Evolutionary conservation across 2,888 invertebrate species (phyloP), one percentile per base, ranked within the genome.

Genomic region (Dasypogon diadema): DNA sequence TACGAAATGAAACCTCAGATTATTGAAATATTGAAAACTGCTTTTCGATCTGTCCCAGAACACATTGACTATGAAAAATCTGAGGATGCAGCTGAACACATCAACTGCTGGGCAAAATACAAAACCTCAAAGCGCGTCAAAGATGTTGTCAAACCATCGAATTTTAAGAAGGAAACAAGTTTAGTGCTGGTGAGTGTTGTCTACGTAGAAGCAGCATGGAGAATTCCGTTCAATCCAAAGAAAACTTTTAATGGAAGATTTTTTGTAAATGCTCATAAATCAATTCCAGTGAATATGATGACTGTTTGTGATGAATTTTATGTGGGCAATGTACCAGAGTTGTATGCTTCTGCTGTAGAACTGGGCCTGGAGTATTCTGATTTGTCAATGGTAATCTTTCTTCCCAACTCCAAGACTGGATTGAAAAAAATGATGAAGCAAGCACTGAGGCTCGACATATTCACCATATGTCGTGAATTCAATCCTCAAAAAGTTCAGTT

Each of bases 71-170:
- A 93, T 80, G 79, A 42, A 0, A 77, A 88, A 14, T 83, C 87
- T 10, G 82, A 81, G 2, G 85, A 82, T 48, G 88, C 89, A n/a
- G 88, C 87, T 1, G 80, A 85, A 3, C 84, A 82, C 0, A 94
- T 97, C 74, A 96, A 96, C 82, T 80, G 85, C 63, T 96, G 95
- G 93, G 93, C 88, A 82, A 90, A 90, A 81, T 84, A 88, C 2
- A 89, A 92, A 82, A 96, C 96, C 0, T 90, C 92, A 55, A 84
- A 91, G 2, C 93, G 91, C 83, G 96, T 97, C 77, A 90, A 91
- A 80, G 88, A 94, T 80, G 87, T 97, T 8, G 85, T 96, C 56
- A 82, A 87, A 0, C 21, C 88, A 2, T 89, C 87, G 77, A 87
- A 87, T 82, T 80, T 93, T 1, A 80, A 85, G 80, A 34, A 75